Base-by-base conservation (phyloP, 1,140 invertebrate species). In the Choristoneura fumiferana region DNA sequence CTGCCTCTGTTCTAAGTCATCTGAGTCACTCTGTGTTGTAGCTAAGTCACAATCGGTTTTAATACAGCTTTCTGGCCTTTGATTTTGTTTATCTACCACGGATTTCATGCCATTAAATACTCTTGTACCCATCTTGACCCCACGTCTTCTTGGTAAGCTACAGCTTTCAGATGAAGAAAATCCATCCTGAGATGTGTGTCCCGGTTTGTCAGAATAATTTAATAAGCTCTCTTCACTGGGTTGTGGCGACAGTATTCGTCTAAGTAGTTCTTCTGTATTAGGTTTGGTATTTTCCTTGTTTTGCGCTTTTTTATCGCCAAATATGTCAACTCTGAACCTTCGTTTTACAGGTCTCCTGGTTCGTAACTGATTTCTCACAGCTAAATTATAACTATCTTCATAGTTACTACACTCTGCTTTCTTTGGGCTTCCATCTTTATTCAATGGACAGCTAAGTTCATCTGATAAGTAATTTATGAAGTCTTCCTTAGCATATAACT, bases 281-380 rank as follows among this genome's bases (percentile, higher is more conserved):
- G 93, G 92, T 76, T 92, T 93, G 64, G 94, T 92, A 69, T 94
- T 94, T 75, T 94, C 93, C 66, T 94, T 94, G 69, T 94, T 93
- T 69, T 94, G 92, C 58, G 78, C 89, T 56, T 92, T 92, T 70
- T 93, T 78, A 73, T 90, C 84, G 73, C 78, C 69, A 75, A 89
- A 89, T 53, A 89, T 59, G 38, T 87, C 86, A 5, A 87, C 81
- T 70, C 69, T 85, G 43, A 83, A 81, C 68, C 78, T 78, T 74
- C 82, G 70, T 62, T 80, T 76, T 14, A 73, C 61, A 13, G 78
- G 83, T 60, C 81, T 78, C 43, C 76, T 73, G 4, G 74, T 40
- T 60, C 83, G 78, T 1, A 73, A 60, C 14, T 83, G 84, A 60
- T 89, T 89, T 60, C 89, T 78, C 1, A 90, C 87, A 39, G 89